Evolutionary conservation across 2,888 invertebrate genomes (phyloP).

Genomic region (Bimastos eiseni): DNA sequence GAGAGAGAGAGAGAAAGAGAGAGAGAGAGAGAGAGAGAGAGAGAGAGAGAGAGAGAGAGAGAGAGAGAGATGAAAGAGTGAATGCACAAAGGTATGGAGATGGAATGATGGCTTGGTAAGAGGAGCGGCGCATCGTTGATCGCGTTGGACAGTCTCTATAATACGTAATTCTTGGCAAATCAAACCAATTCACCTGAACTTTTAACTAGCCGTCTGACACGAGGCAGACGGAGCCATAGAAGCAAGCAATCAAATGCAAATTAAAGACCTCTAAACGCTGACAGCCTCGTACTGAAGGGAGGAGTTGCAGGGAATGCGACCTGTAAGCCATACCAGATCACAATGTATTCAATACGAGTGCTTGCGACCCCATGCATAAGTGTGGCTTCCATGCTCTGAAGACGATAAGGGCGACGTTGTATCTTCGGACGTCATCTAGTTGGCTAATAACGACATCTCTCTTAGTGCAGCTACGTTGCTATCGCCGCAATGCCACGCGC

Average conservation of each 20-base stretch:
- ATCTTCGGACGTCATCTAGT: neutral
- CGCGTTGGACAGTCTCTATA: neutral
- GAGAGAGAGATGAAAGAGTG: neutral
- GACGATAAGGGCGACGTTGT: neutral
- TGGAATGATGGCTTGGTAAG: too few species aligned
- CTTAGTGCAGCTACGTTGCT: neutral
- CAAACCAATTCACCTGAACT: neutral
- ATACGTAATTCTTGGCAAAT: neutral
- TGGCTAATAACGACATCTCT: neutral
- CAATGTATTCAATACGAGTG: neutral
- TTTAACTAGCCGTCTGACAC: neutral
- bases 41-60: neutral
- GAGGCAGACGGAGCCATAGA: neutral
- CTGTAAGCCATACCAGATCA: neutral
- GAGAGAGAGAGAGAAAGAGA: neutral
- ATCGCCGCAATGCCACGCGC: neutral
- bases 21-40: too few species aligned
- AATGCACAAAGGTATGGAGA: neutral
- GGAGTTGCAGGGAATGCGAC: neutral
- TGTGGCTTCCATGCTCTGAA: too few species aligned
- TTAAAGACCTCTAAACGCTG: slow-evolving; percentile 5
- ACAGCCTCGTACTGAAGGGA: neutral
- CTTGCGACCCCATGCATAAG: neutral
- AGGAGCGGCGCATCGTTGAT: too few species aligned
- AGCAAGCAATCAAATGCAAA: slow-evolving; percentile 5